A percentile compares a stretch with the other conserved stretches of the same genome.
Conservation (phyloP, 2,113 vertebrate species). For the Hiodon alosoides region DNA sequence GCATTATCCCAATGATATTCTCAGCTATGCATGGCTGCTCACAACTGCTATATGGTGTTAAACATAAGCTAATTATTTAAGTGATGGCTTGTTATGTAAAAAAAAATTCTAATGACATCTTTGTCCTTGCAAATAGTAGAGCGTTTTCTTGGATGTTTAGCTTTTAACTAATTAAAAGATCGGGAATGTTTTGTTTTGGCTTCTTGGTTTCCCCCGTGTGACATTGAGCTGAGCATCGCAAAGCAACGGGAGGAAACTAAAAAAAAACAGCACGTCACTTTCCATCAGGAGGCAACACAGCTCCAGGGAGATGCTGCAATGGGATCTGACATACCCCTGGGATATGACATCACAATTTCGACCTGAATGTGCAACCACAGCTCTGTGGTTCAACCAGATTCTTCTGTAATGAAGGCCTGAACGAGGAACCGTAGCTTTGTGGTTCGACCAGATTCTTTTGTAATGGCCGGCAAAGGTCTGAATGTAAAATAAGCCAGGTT, state of each 20-base stretch:
- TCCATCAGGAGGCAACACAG: slow-evolving; percentile 42
- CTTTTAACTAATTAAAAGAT: slow-evolving; percentile 11
- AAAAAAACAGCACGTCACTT: slow-evolving; percentile 47
- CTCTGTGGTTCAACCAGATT: slow-evolving; percentile 32
- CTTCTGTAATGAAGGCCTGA: background rate
- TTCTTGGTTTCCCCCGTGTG: background rate
- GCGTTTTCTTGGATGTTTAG: slow-evolving; percentile 37
- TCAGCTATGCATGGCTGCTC: slow-evolving; percentile 38
- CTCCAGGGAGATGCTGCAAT: slow-evolving; percentile 43
- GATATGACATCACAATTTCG: slow-evolving; percentile 33
- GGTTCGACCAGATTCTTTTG: too few relatives aligned
- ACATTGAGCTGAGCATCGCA: slow-evolving; percentile 40
- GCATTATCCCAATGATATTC: slow-evolving; percentile 51
- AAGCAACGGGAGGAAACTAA: slow-evolving; percentile 39
- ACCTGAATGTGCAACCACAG: slow-evolving; percentile 35
- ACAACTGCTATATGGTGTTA: slow-evolving; percentile 19
- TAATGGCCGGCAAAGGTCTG: too few relatives aligned
- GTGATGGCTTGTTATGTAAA: slow-evolving; percentile 13
- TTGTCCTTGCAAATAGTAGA: slow-evolving; percentile 19
- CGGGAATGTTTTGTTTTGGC: too few relatives aligned
- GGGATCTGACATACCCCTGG: slow-evolving; percentile 50
- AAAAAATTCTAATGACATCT: slow-evolving; percentile 29
- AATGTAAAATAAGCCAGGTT: too few relatives aligned
- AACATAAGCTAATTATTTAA: slow-evolving; percentile 35
- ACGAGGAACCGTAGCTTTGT: too few relatives aligned